Evolutionary conservation across 30 jellyfish, hydroid and myxozoan genomes (phyloP), one percentile per base, ranked within the genome.

Genomic region (Aurelia sp.): DNA sequence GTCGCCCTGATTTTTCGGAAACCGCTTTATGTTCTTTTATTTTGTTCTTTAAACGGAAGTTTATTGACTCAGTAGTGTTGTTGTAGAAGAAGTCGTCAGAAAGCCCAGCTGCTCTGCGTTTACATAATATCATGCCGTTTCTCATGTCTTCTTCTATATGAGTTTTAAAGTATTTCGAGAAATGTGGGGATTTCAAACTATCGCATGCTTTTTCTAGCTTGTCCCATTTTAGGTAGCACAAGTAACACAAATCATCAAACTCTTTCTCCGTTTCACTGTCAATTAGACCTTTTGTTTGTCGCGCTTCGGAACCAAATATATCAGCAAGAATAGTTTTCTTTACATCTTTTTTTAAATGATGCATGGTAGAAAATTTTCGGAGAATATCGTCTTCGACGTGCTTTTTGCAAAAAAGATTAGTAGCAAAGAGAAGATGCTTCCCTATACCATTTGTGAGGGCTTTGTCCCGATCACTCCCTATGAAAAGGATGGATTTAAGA

Each of bases 121-220:
- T 63, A 63, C 74, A 12, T 15, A 63, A 44, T 12, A 63, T 63
- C 74, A 63, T 63, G 40, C 74, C 74, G 6, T 63, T 41, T 21
- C 35, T 63, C 74, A 20, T 63, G 35, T 63, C 74, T 63, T 63
- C 8, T 21, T 63, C 74, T 12, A 63, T 63, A 41, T 63, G 35
- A 4, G 27, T 63, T 20, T 15, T 63, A 7, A 63, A 63, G 18
- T 16, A 63, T 16, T 16, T 12, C n/a, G 74, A 63, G 35, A 63
- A 63, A 12, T 63, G 74, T 18, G 24, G 74, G 15, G 48, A 4
- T 5, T 38, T 20, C 4, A 4, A 19, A 4, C 40, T 41, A 63
- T 41, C 35, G 15, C 74, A 5, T 12, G 74, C 6, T 4, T 33
- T 19, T 63, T 63, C 24, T 44, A 63, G 35, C 74, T 63, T 33